Percentiles rank a stretch among this genome's conserved stretches.
These are phyloP conservation scores for Trachelus stipa DNA, from an alignment of 2,888 invertebrate genomes.

Conservation along the genomic window DNA sequence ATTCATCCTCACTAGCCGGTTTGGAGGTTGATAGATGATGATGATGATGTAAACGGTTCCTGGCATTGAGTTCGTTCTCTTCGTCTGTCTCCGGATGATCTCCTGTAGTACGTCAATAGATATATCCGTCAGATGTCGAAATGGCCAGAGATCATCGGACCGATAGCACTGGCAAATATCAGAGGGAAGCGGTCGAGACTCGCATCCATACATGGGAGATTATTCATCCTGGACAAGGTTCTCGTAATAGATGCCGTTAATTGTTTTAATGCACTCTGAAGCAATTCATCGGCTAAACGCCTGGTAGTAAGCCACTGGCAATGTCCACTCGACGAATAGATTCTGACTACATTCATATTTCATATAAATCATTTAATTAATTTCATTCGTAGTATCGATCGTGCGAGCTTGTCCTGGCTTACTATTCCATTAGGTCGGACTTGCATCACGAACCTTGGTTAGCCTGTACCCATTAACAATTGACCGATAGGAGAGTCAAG, in stretches of 20 bases:
- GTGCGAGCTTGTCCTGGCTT: background rate
- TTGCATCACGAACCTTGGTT: too few relatives aligned
- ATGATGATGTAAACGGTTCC: slow-evolving; percentile 55
- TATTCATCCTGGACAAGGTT: background rate
- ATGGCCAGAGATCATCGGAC: background rate
- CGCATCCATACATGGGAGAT: background rate
- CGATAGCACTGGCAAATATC: background rate
- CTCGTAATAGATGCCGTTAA: background rate
- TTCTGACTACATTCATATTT: background rate
- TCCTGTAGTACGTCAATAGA: slow-evolving; percentile 35
- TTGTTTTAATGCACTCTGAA: background rate
- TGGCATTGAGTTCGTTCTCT: slow-evolving; percentile 57
- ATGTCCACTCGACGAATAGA: background rate
- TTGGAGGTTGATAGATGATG: slow-evolving; percentile 56
- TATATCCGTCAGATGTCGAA: background rate
- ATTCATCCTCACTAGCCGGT: slow-evolving; percentile 83
- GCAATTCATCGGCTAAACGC: background rate
- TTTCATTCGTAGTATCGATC: background rate
- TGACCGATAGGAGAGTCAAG: background rate
- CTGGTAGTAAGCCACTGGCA: background rate
- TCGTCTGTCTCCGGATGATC: slow-evolving; percentile 60
- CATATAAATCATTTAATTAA: background rate
- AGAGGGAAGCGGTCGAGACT: background rate
- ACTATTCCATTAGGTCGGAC: background rate
- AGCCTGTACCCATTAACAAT: too few relatives aligned